Evolutionary conservation across 2,888 invertebrate genomes (phyloP).

Genomic region (Magallana nippona): DNA sequence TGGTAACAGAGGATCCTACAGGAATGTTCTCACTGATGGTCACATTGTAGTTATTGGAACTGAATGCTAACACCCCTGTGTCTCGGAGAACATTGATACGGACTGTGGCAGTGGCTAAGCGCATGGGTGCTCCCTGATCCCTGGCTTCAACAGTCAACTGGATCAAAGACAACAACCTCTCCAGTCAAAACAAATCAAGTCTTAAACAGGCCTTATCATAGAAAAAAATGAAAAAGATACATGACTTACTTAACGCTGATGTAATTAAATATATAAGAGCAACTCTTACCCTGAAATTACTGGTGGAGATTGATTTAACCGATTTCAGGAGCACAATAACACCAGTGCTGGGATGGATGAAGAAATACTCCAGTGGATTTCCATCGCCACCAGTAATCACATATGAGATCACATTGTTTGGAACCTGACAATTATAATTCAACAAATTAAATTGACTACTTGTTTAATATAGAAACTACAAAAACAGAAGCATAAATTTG

Average conservation of each 20-base stretch:
- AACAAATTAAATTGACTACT: not conserved
- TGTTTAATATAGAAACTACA: not conserved
- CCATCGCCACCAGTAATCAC: conserved; percentile 43
- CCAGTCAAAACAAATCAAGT: not conserved
- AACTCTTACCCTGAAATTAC: conserved; percentile 47
- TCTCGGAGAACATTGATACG: conserved; percentile 57
- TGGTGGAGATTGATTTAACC: conserved; percentile 43
- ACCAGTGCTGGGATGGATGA: conserved; percentile 66
- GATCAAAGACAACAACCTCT: conserved; percentile 30
- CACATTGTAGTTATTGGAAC: conserved; percentile 50
- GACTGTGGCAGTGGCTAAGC: conserved; percentile 51
- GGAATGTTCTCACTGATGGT: conserved; percentile 59
- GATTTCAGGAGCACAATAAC: conserved; percentile 60
- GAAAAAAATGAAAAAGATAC: not conserved
- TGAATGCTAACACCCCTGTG: conserved; percentile 55
- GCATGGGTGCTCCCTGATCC: conserved; percentile 57
- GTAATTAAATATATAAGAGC: not conserved
- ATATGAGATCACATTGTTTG: conserved; percentile 56
- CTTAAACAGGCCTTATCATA: not conserved
- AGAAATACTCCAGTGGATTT: conserved; percentile 63
- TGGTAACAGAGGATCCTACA: conserved; percentile 51
- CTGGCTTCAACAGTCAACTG: conserved; percentile 57
- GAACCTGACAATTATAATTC: conserved; percentile 53
- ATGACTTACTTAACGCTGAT: not conserved
- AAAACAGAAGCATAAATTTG: not conserved